phyloP scores from a whole-genome alignment of 2,888 invertebrate genomes.

The Diplazon laetatorius region DNA sequence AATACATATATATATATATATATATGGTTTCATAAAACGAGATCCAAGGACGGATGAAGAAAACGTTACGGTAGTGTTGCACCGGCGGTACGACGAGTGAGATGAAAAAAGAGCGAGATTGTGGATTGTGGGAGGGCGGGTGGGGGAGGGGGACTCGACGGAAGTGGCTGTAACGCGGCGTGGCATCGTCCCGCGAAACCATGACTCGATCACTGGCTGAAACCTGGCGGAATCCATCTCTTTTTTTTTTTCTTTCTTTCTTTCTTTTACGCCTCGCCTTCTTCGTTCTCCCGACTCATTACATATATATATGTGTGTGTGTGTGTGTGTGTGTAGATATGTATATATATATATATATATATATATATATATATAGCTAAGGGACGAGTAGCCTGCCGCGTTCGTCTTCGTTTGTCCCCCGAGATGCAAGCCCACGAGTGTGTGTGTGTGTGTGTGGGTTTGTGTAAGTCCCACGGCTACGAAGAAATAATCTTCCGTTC shows the following conservation, averaged over 20 bases:
- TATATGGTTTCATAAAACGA: too few relatives aligned
- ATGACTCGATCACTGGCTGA: constrained; percentile 72
- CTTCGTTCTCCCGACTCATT: constrained; percentile 13
- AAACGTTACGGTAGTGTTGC: constrained; percentile 8
- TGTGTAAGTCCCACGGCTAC: constrained; percentile 26
- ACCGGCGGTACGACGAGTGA: neutral
- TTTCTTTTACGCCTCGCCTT: constrained; percentile 52
- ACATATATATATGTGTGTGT: neutral
- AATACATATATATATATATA: too few relatives aligned
- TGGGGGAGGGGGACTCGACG: too few relatives aligned
- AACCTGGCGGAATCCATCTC: constrained; percentile 49
- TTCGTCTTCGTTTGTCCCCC: constrained; percentile 5
- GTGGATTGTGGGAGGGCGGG: constrained; percentile 25
- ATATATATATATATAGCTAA: neutral
- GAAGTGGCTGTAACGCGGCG: constrained; percentile 61
- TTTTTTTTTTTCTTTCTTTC: constrained; percentile 52
- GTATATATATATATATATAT: neutral
- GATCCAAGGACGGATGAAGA: neutral
- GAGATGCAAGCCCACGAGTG: constrained; percentile 9
- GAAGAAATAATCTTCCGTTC: neutral
- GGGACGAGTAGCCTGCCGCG: neutral
- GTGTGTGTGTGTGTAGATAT: neutral
- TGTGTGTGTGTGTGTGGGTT: neutral
- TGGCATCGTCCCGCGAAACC: constrained; percentile 72
- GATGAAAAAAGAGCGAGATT: constrained; percentile 2